Evolutionary conservation across 1,140 invertebrate species (phyloP), one percentile per base, ranked within the genome.

Genomic region (Coelopa frigida): DNA sequence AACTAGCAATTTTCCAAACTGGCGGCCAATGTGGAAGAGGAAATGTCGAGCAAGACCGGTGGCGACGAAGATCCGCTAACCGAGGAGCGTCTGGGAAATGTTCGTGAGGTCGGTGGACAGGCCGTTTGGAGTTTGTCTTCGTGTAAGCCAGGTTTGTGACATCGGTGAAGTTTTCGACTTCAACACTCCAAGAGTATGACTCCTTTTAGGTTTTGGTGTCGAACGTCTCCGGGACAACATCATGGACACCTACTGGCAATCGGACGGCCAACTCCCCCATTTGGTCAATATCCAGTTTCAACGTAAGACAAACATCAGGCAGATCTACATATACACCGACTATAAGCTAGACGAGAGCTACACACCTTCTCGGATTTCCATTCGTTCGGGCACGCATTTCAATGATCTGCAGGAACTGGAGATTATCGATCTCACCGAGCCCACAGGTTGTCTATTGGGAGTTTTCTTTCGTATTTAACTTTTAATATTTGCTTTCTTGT

Each of bases 321-420:
- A 97, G 72, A 88, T 99, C 46, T 95, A 90, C 63, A 87, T 99
- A 44, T 98, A 97, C 65, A 93, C 93, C 1, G 94, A 99, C 72
- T 98, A 92, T 66, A 98, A 98, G 71, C 70, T 95, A 12, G 96
- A 99, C 75, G 96, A 99, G 74, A 97, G 94, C 68, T 99, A 99
- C 59, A 99, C 96, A 2, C 96, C 96, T 1, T 94, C 88, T 53
- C 83, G 92, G 67, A 92, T 98, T 52, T 96, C 93, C 2, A 87
- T 98, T 47, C 73, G 94, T 56, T 89, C 90, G 33, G 95, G 95
- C 6, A 96, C 89, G 37, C 89, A 96, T 72, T 96, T 98, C 56
- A 97, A 97, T 73, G 95, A 98, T 74, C 75, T 98, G n/a, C 89
- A 94, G 72, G 94, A 98, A 72, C 81, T 98, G 29, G 93, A 98